Evolutionary conservation across 1,140 invertebrate genomes (phyloP).

Genomic region (Uloborus diversus): DNA sequence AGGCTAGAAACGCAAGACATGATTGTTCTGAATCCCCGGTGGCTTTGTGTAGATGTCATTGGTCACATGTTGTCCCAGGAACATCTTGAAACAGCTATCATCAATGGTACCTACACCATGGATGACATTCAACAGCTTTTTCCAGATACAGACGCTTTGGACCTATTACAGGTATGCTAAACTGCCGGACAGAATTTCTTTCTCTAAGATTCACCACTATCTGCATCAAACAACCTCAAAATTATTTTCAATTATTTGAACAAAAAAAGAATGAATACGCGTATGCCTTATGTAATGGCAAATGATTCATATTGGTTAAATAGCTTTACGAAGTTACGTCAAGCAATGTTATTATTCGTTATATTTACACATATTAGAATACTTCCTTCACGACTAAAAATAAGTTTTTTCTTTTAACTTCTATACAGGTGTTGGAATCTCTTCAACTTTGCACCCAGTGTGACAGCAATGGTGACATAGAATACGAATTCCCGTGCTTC

Average conservation of each 20-base stretch:
- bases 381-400: too few species aligned
- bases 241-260: too few species aligned
- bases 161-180: slow-evolving; percentile 70
- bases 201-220: too few species aligned
- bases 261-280: too few species aligned
- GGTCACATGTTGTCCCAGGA: slow-evolving; percentile 77
- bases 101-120: slow-evolving; percentile 79
- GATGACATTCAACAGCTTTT: slow-evolving; percentile 82
- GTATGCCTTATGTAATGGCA: too few species aligned
- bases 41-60: slow-evolving; percentile 78
- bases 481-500: slow-evolving; percentile 85
- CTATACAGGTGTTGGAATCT: slow-evolving; percentile 72
- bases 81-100: slow-evolving; percentile 73
- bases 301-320: too few species aligned
- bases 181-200: too few species aligned
- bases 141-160: slow-evolving; percentile 78
- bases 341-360: too few species aligned
- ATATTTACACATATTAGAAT: too few species aligned
- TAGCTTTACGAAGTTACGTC: too few species aligned
- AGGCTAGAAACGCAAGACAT: slow-evolving; percentile 72
- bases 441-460: slow-evolving; percentile 79
- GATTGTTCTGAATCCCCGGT: slow-evolving; percentile 77
- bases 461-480: slow-evolving; percentile 77
- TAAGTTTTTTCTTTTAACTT: not conserved
- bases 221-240: too few species aligned